Conservation (phyloP, 1,140 invertebrate species). For the Drosophila kurseongensis region DNA sequence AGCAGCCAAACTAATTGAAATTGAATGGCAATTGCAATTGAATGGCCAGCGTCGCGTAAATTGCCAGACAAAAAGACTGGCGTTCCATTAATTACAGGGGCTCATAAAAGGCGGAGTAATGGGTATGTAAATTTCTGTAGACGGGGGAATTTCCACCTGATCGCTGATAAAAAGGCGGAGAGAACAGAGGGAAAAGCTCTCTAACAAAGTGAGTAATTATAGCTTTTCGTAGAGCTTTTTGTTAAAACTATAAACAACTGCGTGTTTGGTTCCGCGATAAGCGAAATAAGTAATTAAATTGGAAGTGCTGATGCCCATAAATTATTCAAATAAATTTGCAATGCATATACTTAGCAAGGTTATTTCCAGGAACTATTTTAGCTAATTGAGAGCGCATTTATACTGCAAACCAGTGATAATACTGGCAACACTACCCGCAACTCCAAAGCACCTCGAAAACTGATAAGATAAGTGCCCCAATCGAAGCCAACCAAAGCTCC, state of each 20-base stretch:
- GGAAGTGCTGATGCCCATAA: constrained; percentile 9
- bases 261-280: constrained; percentile 9
- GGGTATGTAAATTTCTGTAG: background rate
- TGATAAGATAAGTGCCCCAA: constrained; percentile 64
- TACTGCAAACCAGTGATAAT: background rate
- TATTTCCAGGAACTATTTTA: background rate
- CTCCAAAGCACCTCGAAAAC: constrained; percentile 18
- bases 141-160: constrained; percentile 31
- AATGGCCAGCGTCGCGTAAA: constrained; percentile 32
- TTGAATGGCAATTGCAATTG: constrained; percentile 58
- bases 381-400: constrained; percentile 4
- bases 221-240: constrained; percentile 25
- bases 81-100: constrained; percentile 46
- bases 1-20: constrained; percentile 45
- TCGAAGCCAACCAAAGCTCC: constrained; percentile 29
- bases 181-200: constrained; percentile 27
- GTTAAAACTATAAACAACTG: constrained; percentile 9
- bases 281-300: constrained; percentile 21
- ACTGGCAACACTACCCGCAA: constrained; percentile 4
- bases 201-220: background rate
- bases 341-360: constrained; percentile 10
- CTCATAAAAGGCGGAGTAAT: constrained; percentile 21
- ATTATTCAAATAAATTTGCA: constrained; percentile 35
- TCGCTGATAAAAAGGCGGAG: constrained; percentile 39
- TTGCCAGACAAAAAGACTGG: constrained; percentile 40